These are phyloP conservation scores for Nibea albiflora DNA, from an alignment of 2,113 vertebrate genomes.

Conservation along the genomic window DNA sequence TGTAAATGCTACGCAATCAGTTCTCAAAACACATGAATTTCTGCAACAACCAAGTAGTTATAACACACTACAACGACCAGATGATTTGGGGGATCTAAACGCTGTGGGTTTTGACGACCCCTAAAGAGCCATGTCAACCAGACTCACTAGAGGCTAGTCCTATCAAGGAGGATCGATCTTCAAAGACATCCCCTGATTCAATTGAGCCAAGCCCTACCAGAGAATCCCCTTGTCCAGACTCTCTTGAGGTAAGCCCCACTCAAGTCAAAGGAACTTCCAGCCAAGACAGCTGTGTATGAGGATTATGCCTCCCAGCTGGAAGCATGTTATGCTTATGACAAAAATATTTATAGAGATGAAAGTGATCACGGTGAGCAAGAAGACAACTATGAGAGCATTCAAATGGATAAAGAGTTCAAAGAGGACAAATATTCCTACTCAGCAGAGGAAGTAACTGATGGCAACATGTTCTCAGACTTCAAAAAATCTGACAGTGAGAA, in stretches of 20 bases:
- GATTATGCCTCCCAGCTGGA: constrained; percentile 81
- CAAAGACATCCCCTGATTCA: constrained; percentile 95
- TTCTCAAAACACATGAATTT: constrained; percentile 13
- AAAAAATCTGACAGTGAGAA: constrained; percentile 79
- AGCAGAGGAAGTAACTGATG: constrained; percentile 81
- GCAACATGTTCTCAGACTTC: constrained; percentile 85
- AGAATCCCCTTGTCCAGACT: constrained; percentile 93
- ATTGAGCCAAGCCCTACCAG: constrained; percentile 95
- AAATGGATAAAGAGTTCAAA: constrained; percentile 87
- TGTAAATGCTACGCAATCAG: constrained; percentile 12
- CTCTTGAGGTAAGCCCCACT: constrained; percentile 93
- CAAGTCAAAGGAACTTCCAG: constrained; percentile 80
- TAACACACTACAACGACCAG: constrained; percentile 82
- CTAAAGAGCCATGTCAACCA: constrained; percentile 83
- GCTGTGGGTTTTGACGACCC: constrained; percentile 85
- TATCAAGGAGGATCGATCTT: constrained; percentile 91
- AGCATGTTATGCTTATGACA: constrained; percentile 73
- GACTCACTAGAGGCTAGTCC: constrained; percentile 95
- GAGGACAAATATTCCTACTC: constrained; percentile 79
- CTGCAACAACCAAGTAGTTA: constrained; percentile 73
- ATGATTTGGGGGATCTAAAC: constrained; percentile 84
- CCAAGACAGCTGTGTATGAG: constrained; percentile 76
- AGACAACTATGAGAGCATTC: constrained; percentile 67
- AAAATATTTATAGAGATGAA: constrained; percentile 48
- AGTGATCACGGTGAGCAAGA: constrained; percentile 37